phyloP scores from a whole-genome alignment of 2,888 invertebrate species.

The Azorinus chamasolen region DNA sequence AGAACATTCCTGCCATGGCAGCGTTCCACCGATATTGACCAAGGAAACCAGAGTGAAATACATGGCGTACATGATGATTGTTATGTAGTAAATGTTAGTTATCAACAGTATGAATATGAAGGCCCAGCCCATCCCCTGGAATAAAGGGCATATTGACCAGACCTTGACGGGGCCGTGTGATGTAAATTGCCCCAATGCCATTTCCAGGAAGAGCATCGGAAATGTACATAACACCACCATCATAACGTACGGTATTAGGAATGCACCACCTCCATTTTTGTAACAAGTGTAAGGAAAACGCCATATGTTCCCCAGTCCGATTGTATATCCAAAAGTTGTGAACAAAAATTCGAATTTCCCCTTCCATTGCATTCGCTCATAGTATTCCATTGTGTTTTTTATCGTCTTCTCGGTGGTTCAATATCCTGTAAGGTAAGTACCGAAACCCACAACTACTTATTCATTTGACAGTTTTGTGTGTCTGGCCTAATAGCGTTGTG shows the following conservation, averaged over 20 bases:
- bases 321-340: constrained; percentile 31
- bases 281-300: constrained; percentile 43
- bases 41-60: constrained; percentile 39
- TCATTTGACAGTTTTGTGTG: too few relatives aligned
- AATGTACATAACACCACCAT: constrained; percentile 19
- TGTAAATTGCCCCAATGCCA: constrained; percentile 36
- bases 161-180: constrained; percentile 32
- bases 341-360: constrained; percentile 44
- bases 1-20: constrained; percentile 40
- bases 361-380: constrained; percentile 31
- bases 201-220: constrained; percentile 41
- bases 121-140: constrained; percentile 45
- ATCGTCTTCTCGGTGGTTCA: too few relatives aligned
- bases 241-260: constrained; percentile 38
- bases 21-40: constrained; percentile 27
- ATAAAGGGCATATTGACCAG: constrained; percentile 36
- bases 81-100: constrained; percentile 45
- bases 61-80: constrained; percentile 37
- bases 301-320: constrained; percentile 51
- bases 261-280: constrained; percentile 38
- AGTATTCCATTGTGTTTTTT: too few relatives aligned
- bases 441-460: too few relatives aligned
- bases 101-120: constrained; percentile 29
- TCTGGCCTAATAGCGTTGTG: too few relatives aligned
- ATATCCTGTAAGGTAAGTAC: too few relatives aligned